Evolutionary conservation across 2,888 invertebrate species (phyloP), one percentile per base, ranked within the genome.

Genomic region (Galeopsomyia nigrocyanea): DNA sequence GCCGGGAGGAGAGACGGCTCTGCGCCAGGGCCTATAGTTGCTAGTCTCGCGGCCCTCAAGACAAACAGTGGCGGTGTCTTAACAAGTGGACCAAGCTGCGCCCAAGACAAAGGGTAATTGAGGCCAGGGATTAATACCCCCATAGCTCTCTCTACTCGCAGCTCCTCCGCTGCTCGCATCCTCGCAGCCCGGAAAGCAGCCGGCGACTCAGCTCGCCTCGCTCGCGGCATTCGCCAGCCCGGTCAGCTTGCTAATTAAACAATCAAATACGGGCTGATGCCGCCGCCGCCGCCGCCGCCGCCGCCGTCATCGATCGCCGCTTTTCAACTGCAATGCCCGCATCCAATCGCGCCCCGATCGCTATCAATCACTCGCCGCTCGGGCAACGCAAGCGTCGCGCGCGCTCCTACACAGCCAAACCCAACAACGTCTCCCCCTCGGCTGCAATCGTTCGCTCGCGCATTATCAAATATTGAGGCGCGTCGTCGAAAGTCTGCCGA

Each of bases 51-150:
- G 67, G 74, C 80, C 82, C 80, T 83, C 81, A 86, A 86, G 86
- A 86, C 86, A 86, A 86, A 86, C 86, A 86, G 86, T 86, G 83
- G 85, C 84, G 86, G 86, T 86, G 86, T 86, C 86, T 86, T 86
- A 86, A 86, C 86, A 86, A 86, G 86, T 86, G 86, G 86, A 86
- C 86, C 85, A 86, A 86, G 85, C 86, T 83, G 84, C 80, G 84
- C 86, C 85, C 86, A 86, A 86, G 86, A 86, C 86, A 86, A 86
- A 86, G 86, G 86, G 86, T 86, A 86, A 86, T 86, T 86, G 86
- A 86, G 86, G 85, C 83, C 84, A 84, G 84, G 86, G 85, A 86
- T 86, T 86, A 86, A 86, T 86, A 85, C 86, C 85, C 86, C 84
- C 85, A 86, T 86, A 86, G 26, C 83, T 83, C 79, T 78, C 68